Conservation (phyloP, 2,888 invertebrate species). For the Hesperia comma region DNA sequence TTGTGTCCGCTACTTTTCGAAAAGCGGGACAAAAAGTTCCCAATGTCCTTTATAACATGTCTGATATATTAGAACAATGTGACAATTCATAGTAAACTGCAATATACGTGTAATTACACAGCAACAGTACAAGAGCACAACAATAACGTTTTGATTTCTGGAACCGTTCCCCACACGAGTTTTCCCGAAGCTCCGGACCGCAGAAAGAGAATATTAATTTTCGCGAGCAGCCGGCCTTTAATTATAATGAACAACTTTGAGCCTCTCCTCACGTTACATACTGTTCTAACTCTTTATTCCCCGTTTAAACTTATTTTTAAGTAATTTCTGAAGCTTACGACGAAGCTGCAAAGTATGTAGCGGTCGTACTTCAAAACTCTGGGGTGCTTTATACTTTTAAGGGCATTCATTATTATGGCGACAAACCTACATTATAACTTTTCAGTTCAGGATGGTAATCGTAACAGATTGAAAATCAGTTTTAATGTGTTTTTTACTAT, state of each 20-base stretch:
- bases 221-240: constrained; percentile 62
- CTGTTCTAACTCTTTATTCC: constrained; percentile 62
- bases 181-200: constrained; percentile 45
- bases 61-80: too few relatives aligned
- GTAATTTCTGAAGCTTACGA: constrained; percentile 50
- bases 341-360: constrained; percentile 46
- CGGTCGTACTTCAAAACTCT: constrained; percentile 50
- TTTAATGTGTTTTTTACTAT: neutral
- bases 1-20: too few relatives aligned
- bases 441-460: constrained; percentile 39
- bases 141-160: constrained; percentile 14
- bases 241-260: constrained; percentile 72
- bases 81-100: neutral
- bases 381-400: constrained; percentile 50
- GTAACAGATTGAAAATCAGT: constrained; percentile 23
- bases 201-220: constrained; percentile 73
- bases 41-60: too few relatives aligned
- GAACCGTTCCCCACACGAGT: constrained; percentile 38
- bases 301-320: constrained; percentile 59
- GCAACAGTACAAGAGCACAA: constrained; percentile 3
- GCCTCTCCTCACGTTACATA: constrained; percentile 68
- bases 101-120: neutral
- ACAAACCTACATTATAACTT: constrained; percentile 40
- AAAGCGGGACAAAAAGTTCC: too few relatives aligned
- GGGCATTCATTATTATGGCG: constrained; percentile 44